phyloP scores from a whole-genome alignment of 2,113 vertebrate species.

The Psittacara wagleri region DNA sequence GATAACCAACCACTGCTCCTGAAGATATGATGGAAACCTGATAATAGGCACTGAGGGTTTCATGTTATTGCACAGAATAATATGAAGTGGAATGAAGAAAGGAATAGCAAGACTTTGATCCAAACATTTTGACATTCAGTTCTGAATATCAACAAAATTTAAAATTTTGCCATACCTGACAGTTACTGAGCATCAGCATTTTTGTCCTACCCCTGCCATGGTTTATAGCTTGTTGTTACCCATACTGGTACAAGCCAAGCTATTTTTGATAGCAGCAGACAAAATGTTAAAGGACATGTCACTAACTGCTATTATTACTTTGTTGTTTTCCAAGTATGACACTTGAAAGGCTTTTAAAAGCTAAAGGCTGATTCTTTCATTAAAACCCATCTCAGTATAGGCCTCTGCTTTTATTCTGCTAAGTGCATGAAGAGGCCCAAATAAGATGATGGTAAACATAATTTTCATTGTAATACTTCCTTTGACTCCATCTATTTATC shows the following conservation, averaged over 20 bases:
- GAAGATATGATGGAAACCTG: background rate
- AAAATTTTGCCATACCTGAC: background rate
- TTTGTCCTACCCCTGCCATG: background rate
- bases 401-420: background rate
- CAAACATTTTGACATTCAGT: background rate
- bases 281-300: background rate
- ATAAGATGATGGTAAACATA: background rate
- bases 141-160: background rate
- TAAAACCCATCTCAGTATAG: background rate
- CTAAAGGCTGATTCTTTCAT: background rate
- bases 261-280: background rate
- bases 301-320: background rate
- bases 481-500: background rate
- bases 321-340: background rate
- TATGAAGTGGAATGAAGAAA: background rate
- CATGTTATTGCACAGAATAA: background rate
- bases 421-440: background rate
- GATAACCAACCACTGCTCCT: background rate
- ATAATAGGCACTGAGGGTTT: background rate
- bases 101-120: background rate
- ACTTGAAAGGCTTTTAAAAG: background rate
- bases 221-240: background rate
- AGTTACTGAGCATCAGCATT: background rate
- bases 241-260: background rate
- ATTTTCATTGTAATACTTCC: background rate